These are phyloP conservation scores for Temnothorax unifasciatus DNA, from an alignment of 2,888 invertebrate genomes.

Conservation along the genomic window DNA sequence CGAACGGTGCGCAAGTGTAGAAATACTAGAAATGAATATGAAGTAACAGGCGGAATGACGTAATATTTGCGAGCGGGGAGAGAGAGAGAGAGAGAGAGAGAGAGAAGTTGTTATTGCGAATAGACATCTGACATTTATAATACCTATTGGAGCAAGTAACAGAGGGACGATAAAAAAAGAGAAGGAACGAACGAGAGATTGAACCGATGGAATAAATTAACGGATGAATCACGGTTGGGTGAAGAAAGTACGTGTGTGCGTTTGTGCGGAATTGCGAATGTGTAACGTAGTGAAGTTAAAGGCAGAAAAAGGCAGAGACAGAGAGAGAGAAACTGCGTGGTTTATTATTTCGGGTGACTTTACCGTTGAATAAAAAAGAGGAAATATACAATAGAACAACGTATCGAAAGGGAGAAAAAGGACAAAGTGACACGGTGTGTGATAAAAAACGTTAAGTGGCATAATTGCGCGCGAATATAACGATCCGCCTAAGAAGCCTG, in stretches of 20 bases:
- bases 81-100: not conserved
- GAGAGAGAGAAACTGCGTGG: not conserved
- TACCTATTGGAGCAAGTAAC: not conserved
- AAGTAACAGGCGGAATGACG: not conserved
- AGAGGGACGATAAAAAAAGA: too few species aligned
- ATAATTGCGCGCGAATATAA: not conserved
- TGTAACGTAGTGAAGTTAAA: constrained; percentile 9
- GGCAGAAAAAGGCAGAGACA: not conserved
- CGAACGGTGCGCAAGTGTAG: not conserved
- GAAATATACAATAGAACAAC: too few species aligned
- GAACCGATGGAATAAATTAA: not conserved
- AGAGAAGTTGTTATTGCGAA: not conserved
- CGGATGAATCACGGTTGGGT: not conserved
- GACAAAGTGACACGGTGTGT: not conserved
- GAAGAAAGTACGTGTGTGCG: too few species aligned
- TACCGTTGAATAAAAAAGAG: not conserved
- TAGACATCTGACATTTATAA: not conserved
- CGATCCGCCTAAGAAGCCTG: not conserved
- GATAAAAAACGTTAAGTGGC: not conserved
- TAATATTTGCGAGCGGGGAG: not conserved
- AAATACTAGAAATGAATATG: not conserved
- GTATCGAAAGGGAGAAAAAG: too few species aligned
- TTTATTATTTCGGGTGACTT: constrained; percentile 1
- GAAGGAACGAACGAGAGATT: not conserved
- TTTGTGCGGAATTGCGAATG: not conserved